Conservation (phyloP, 1,140 invertebrate genomes). For the Drosophila ohnishii region DNA sequence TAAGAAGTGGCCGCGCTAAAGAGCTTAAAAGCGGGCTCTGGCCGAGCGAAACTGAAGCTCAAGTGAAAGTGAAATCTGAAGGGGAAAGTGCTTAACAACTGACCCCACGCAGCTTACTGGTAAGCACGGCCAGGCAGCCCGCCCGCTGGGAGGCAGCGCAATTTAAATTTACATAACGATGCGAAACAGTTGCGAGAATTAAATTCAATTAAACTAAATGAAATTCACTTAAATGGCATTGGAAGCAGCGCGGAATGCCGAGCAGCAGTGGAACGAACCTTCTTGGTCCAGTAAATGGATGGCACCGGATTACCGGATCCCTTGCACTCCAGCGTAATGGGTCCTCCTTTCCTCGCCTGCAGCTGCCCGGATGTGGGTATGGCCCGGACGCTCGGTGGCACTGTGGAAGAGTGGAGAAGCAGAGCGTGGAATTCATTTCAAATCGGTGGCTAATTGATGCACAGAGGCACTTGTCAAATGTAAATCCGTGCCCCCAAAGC, state of each 20-base stretch:
- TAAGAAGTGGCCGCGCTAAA: constrained; percentile 24
- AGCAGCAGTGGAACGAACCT: constrained; percentile 83
- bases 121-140: neutral
- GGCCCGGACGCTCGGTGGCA: constrained; percentile 86
- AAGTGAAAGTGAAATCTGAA: constrained; percentile 43
- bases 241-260: constrained; percentile 6
- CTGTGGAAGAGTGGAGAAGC: constrained; percentile 50
- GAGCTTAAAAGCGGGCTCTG: constrained; percentile 31
- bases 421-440: neutral
- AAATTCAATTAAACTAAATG: constrained; percentile 65
- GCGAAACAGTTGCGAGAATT: constrained; percentile 51
- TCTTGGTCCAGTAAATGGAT: constrained; percentile 87
- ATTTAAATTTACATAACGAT: constrained; percentile 65
- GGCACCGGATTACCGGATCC: constrained; percentile 88
- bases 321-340: constrained; percentile 87
- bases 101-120: constrained; percentile 12
- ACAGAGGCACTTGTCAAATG: constrained; percentile 38
- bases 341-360: constrained; percentile 86
- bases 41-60: constrained; percentile 7
- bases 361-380: constrained; percentile 86
- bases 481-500: constrained; percentile 37
- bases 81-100: constrained; percentile 37
- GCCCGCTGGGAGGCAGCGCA: constrained; percentile 9
- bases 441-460: constrained; percentile 56
- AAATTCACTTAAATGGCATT: constrained; percentile 55